Evolutionary conservation across 2,888 invertebrate genomes (phyloP).

Genomic region (Sepiola atlantica): DNA sequence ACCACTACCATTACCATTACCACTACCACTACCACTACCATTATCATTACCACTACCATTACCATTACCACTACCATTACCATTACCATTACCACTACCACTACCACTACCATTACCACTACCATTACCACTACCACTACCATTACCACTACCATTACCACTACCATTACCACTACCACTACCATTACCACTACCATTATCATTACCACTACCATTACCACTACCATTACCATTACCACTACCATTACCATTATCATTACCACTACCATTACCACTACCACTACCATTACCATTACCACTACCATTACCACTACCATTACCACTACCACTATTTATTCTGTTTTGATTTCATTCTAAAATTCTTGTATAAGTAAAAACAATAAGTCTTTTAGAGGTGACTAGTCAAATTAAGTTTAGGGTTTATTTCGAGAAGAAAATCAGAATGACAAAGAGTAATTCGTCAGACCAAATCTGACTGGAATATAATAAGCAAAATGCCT

Average conservation of each 20-base stretch:
- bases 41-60: constrained; percentile 11
- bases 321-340: neutral
- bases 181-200: constrained; percentile 51
- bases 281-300: neutral
- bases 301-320: neutral
- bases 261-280: neutral
- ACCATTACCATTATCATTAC: neutral
- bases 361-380: too few species aligned
- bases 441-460: too few species aligned
- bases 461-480: too few species aligned
- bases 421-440: too few species aligned
- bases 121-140: constrained; percentile 52
- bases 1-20: neutral
- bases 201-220: constrained; percentile 51
- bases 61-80: constrained; percentile 11
- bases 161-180: constrained; percentile 52
- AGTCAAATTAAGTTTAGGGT: too few species aligned
- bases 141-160: constrained; percentile 52
- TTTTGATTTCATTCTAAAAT: too few species aligned
- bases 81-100: constrained; percentile 41
- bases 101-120: constrained; percentile 52
- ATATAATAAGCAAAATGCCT: too few species aligned
- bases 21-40: constrained; percentile 8
- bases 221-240: constrained; percentile 52
- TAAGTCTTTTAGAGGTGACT: too few species aligned